Percentiles rank a stretch among this genome's conserved stretches.
These are phyloP conservation scores for Origma solitaria DNA, from an alignment of 2,113 vertebrate genomes.

Conservation along the genomic window DNA sequence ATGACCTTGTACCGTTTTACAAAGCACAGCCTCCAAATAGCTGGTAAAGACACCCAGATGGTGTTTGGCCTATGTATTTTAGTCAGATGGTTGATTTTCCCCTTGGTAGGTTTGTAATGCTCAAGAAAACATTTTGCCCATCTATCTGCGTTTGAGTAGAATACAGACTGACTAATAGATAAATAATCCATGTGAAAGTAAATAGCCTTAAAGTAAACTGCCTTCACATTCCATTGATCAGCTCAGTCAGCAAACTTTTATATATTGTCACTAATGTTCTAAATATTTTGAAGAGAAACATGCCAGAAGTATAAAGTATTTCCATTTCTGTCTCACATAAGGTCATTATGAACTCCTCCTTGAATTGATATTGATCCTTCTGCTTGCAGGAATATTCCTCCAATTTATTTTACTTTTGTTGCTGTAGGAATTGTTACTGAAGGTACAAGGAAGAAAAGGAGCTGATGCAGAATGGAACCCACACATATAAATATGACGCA, in stretches of 20 bases:
- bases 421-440: conserved; percentile 51
- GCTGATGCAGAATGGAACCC: conserved; percentile 36
- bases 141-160: conserved; percentile 77
- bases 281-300: conserved; percentile 76
- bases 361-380: conserved; percentile 70
- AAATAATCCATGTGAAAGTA: conserved; percentile 76
- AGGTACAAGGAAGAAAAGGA: conserved; percentile 48
- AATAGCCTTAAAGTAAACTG: conserved; percentile 79
- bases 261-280: conserved; percentile 70
- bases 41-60: conserved; percentile 69
- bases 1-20: conserved; percentile 70
- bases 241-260: conserved; percentile 77
- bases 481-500: not conserved
- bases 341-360: conserved; percentile 65
- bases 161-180: conserved; percentile 79
- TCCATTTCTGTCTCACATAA: conserved; percentile 63
- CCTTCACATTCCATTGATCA: conserved; percentile 81
- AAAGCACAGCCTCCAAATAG: conserved; percentile 71
- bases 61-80: conserved; percentile 68
- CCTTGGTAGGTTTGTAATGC: conserved; percentile 73
- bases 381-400: conserved; percentile 52
- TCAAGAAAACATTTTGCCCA: conserved; percentile 76
- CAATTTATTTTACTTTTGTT: conserved; percentile 59
- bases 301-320: conserved; percentile 62
- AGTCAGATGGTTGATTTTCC: conserved; percentile 78